These are phyloP conservation scores for Drosophila kikkawai DNA, from an alignment of 1,140 invertebrate genomes.

Conservation along the genomic window DNA sequence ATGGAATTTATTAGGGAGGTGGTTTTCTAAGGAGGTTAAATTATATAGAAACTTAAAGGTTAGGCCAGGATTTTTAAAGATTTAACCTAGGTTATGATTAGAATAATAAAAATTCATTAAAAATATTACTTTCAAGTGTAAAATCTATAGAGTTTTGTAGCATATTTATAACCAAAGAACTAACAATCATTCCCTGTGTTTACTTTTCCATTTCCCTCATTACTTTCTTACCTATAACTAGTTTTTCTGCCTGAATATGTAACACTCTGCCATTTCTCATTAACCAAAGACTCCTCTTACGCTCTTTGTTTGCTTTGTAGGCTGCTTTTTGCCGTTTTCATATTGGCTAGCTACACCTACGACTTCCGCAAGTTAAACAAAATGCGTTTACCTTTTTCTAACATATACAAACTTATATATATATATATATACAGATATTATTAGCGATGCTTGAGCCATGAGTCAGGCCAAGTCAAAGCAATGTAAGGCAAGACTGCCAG, in stretches of 20 bases:
- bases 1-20: neutral
- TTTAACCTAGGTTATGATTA: neutral
- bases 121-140: neutral
- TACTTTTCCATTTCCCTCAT: constrained; percentile 4
- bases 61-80: neutral
- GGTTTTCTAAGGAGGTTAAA: neutral
- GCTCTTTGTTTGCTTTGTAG: constrained; percentile 16
- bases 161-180: neutral
- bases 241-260: neutral
- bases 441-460: constrained; percentile 39
- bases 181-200: neutral
- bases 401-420: neutral
- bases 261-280: constrained; percentile 31
- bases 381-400: constrained; percentile 43
- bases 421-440: neutral
- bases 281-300: constrained; percentile 11
- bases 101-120: neutral
- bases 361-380: constrained; percentile 57
- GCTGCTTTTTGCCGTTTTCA: constrained; percentile 47
- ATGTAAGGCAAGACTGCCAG: constrained; percentile 40
- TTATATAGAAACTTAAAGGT: too few relatives aligned
- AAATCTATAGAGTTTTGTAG: neutral
- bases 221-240: constrained; percentile 1
- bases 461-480: constrained; percentile 37
- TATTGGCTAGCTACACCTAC: constrained; percentile 65